Percentiles rank a stretch among this genome's conserved stretches.
phyloP scores from a whole-genome alignment of 2,888 invertebrate genomes.

The Dyspetes luteomarginatus region DNA sequence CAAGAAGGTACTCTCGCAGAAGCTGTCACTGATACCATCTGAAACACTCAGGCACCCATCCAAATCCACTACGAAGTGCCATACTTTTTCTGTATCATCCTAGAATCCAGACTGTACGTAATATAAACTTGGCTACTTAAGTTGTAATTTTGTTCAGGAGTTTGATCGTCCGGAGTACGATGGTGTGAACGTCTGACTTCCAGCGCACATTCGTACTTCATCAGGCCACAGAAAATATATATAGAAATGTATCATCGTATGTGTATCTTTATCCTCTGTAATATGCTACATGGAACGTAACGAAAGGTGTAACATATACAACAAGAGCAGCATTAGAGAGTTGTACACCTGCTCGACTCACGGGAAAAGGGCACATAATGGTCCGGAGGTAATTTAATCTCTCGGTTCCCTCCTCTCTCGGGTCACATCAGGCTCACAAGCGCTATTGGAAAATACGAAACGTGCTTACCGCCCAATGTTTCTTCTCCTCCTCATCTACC shows the following conservation, averaged over 20 bases:
- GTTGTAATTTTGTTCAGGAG: conserved; percentile 41
- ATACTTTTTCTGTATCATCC: not conserved
- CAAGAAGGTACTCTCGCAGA: too few species aligned
- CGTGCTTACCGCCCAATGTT: conserved; percentile 43
- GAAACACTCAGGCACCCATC: not conserved
- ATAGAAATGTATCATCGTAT: too few species aligned
- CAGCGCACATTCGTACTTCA: not conserved
- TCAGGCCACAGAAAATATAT: not conserved
- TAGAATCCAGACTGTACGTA: not conserved
- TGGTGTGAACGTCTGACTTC: not conserved
- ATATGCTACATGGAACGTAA: not conserved
- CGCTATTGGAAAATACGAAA: conserved; percentile 56
- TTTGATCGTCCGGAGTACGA: conserved; percentile 23
- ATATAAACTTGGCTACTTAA: conserved; percentile 4
- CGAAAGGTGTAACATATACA: not conserved
- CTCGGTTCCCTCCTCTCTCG: conserved; percentile 43
- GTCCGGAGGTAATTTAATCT: conserved; percentile 57
- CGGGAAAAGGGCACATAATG: conserved; percentile 33
- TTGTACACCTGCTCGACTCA: conserved; percentile 33
- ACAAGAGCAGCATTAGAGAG: conserved; percentile 4
- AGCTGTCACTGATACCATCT: too few species aligned
- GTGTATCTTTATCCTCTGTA: not conserved
- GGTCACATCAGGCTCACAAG: conserved; percentile 22
- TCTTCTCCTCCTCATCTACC: conserved; percentile 23
- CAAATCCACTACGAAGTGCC: not conserved